Percentiles rank a stretch among this genome's conserved stretches.
Evolutionary conservation across 64 coral and sea anemone genomes (phyloP).

Genomic region (Cladopsammia gracilis): DNA sequence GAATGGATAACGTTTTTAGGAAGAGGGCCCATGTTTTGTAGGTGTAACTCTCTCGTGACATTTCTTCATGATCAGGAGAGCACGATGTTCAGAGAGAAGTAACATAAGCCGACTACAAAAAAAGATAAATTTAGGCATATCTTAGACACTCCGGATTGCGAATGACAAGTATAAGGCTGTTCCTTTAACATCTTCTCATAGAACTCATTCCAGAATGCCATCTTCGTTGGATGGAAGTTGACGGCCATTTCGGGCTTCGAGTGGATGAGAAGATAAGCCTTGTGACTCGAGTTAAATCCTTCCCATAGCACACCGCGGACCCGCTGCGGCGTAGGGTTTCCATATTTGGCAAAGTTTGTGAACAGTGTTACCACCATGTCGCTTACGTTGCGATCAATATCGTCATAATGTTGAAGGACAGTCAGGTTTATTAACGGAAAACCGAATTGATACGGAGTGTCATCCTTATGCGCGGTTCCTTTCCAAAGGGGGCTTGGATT

Average conservation of each 20-base stretch:
- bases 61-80: background rate
- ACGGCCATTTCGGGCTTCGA: slow-evolving; percentile 23
- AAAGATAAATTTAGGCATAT: background rate
- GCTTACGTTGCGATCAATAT: slow-evolving; percentile 77
- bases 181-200: slow-evolving; percentile 52
- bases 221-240: slow-evolving; percentile 46
- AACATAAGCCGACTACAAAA: background rate
- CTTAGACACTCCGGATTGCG: background rate
- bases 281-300: slow-evolving; percentile 45
- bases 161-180: background rate
- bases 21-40: no score
- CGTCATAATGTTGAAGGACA: slow-evolving; percentile 59
- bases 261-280: slow-evolving; percentile 41
- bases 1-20: no score
- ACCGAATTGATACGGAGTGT: slow-evolving; percentile 82
- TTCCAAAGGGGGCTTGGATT: slow-evolving; percentile 49
- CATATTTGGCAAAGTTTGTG: slow-evolving; percentile 83
- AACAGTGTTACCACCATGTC: slow-evolving; percentile 70
- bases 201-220: slow-evolving; percentile 85
- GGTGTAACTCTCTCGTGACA: no score
- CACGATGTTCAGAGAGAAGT: background rate
- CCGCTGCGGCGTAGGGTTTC: slow-evolving; percentile 65
- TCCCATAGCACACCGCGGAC: slow-evolving; percentile 34
- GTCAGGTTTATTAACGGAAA: slow-evolving; percentile 78
- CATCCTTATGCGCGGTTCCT: slow-evolving; percentile 73